Base-by-base conservation (phyloP, 2,113 vertebrate genomes). In the Girardinichthys multiradiatus region DNA sequence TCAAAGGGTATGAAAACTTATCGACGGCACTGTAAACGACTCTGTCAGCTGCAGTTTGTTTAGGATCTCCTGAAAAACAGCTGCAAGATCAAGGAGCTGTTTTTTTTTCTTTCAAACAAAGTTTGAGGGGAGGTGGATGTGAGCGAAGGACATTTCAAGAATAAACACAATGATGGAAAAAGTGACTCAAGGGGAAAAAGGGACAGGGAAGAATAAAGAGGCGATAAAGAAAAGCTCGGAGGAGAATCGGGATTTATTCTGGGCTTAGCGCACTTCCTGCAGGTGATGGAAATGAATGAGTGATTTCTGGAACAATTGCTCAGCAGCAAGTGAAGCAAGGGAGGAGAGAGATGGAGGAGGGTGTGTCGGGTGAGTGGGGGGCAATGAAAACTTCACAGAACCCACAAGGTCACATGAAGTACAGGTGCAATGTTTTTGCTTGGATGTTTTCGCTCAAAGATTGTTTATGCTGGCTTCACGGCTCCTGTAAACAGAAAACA, bases 221-320 rank as follows among this genome's bases (percentile, higher is more conserved):
- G 58, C 64, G 79, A 92, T 89, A 91, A 90, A 90, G 85, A 90
- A 90, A 92, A 87, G 76, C 86, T 82, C 62, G 81, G 67, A 84
- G 87, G 85, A 86, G 86, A 90, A 88, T 82, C 73, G 69, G 72
- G 11, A 35, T 84, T 80, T 94, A 95, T 95, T 94, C 91, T 92
- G 83, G 84, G 90, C 90, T 61, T 26, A n/a, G 74, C 64, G 28
- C 31, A 70, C 90, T 95, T 95, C 94, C 92, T 92, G 93, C 93
- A 95, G 93, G 93, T 95, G 93, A 93, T 87, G 91, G 87, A 91
- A 91, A 89, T 90, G 90, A 90, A 91, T 85, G 83, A 90, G 77
- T 45, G 59, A 90, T 89, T 88, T 88, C 80, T 87, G 72, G 79
- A 93, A 93, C 89, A 92, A 93, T 92, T 90, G 86, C 71, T 81